Evolutionary conservation across 2,797 vertebrate genomes (phyloP).

Genomic region (Odontamblyopus lacepedii): DNA sequence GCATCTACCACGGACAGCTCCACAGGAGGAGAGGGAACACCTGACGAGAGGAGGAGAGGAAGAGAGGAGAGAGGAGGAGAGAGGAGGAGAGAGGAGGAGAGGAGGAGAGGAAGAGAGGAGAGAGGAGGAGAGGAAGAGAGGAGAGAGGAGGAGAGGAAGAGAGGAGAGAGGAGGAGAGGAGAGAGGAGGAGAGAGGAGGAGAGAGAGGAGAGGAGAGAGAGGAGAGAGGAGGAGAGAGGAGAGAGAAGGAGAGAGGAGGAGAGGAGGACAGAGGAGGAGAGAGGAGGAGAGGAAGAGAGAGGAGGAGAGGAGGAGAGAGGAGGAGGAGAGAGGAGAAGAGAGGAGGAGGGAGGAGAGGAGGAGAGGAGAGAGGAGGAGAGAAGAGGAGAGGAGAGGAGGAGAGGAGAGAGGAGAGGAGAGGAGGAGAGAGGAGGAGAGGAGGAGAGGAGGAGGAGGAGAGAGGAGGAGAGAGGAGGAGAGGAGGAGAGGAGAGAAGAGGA

Average conservation of each 20-base stretch:
- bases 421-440: slow-evolving; percentile 54
- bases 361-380: neutral
- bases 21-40: slow-evolving; percentile 90
- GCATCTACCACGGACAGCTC: slow-evolving; percentile 89
- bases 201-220: slow-evolving; percentile 82
- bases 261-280: too few species aligned
- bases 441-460: slow-evolving; percentile 79
- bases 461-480: neutral
- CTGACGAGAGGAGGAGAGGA: slow-evolving; percentile 51
- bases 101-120: neutral
- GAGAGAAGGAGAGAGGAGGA: slow-evolving; percentile 85
- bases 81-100: neutral
- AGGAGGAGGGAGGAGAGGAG: slow-evolving; percentile 77
- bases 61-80: neutral
- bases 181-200: slow-evolving; percentile 81
- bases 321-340: slow-evolving; percentile 57
- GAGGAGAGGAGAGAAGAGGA: slow-evolving; percentile 72
- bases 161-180: neutral
- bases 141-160: slow-evolving; percentile 55
- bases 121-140: slow-evolving; percentile 79
- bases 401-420: neutral
- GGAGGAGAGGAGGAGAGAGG: too few species aligned
- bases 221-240: slow-evolving; percentile 60
- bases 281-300: too few species aligned
- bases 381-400: neutral